Conservation (phyloP, 2,888 invertebrate species). For the Pherbina coryleti region DNA sequence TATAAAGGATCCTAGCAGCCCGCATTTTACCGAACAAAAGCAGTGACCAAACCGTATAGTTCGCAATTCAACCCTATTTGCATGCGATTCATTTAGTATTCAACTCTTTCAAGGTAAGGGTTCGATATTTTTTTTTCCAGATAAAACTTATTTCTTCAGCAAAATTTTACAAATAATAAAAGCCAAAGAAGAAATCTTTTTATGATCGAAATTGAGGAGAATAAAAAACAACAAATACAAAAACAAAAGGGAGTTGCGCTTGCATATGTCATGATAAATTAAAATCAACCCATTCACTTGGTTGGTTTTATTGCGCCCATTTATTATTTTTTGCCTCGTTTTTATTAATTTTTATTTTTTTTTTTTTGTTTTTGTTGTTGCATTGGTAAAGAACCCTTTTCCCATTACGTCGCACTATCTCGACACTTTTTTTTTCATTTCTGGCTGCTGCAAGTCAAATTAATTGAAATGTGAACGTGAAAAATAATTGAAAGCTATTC, state of each 20-base stretch:
- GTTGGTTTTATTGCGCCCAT: too few species aligned
- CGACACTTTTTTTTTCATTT: not conserved
- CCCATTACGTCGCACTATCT: slow-evolving; percentile 35
- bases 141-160: not conserved
- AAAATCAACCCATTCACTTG: slow-evolving; percentile 39
- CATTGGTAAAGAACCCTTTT: slow-evolving; percentile 6
- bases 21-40: too few species aligned
- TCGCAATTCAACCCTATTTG: not conserved
- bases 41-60: too few species aligned
- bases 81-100: not conserved
- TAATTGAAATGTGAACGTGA: slow-evolving; percentile 28
- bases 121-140: not conserved
- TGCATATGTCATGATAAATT: slow-evolving; percentile 47
- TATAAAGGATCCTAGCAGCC: too few species aligned
- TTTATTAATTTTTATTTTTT: slow-evolving; percentile 6
- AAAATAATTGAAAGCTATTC: slow-evolving; percentile 14
- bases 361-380: slow-evolving; percentile 22
- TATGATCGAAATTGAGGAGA: not conserved
- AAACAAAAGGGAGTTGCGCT: slow-evolving; percentile 25
- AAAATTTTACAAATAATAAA: not conserved
- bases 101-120: not conserved
- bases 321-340: not conserved
- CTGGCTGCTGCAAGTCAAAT: slow-evolving; percentile 23
- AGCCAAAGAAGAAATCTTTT: not conserved
- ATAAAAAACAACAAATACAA: not conserved